These are phyloP conservation scores for Folsomia candida DNA, from an alignment of 2,888 invertebrate genomes.

Conservation along the genomic window DNA sequence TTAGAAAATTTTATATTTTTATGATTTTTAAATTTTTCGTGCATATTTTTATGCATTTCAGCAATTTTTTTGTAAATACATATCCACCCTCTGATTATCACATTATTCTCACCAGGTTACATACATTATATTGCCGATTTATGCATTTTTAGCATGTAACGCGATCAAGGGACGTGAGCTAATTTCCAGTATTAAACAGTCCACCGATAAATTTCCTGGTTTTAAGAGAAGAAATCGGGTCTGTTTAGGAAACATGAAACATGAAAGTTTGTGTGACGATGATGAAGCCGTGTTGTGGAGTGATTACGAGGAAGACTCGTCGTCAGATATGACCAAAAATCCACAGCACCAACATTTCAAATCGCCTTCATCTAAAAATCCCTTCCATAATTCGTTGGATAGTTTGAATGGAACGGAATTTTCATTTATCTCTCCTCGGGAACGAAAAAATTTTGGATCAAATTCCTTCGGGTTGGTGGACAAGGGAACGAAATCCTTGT, in stretches of 20 bases:
- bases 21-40: neutral
- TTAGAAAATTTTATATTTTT: too few relatives aligned
- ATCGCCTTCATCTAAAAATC: too few relatives aligned
- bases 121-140: too few relatives aligned
- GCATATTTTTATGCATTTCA: neutral
- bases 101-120: too few relatives aligned
- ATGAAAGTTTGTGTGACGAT: neutral
- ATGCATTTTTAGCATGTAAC: neutral
- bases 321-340: neutral
- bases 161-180: neutral
- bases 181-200: neutral
- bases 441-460: too few relatives aligned
- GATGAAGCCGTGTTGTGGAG: neutral
- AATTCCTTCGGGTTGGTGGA: too few relatives aligned
- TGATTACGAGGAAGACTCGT: neutral
- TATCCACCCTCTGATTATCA: neutral
- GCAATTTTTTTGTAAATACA: neutral
- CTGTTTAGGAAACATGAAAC: neutral
- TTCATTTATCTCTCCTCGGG: too few relatives aligned
- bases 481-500: too few relatives aligned
- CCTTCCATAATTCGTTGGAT: too few relatives aligned
- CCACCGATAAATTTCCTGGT: neutral
- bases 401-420: neutral
- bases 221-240: neutral
- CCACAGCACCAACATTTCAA: neutral